Percentiles rank a stretch among this genome's conserved stretches.
Evolutionary conservation across 2,113 vertebrate genomes (phyloP).

Genomic region (Chloebia gouldiae): DNA sequence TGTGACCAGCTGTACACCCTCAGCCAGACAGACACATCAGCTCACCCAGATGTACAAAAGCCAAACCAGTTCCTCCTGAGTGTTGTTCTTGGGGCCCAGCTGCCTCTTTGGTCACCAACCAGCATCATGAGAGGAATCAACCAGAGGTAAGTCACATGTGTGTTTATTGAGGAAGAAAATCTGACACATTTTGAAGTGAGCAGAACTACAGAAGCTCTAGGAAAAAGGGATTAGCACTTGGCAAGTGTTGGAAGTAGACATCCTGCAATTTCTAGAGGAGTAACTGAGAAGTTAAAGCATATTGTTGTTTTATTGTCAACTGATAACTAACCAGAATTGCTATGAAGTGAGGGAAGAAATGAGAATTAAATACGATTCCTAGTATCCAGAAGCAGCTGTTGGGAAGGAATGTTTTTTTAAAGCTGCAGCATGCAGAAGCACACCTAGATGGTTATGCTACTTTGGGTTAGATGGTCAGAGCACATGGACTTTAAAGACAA

Average conservation of each 20-base stretch:
- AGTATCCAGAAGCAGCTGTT: background rate
- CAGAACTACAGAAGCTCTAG: background rate
- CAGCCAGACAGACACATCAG: conserved; percentile 93
- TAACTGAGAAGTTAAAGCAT: background rate
- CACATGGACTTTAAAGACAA: background rate
- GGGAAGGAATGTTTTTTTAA: background rate
- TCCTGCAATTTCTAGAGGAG: background rate
- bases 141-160: conserved; percentile 80
- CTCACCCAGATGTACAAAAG: conserved; percentile 91
- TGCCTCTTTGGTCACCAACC: conserved; percentile 96
- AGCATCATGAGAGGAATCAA: conserved; percentile 98
- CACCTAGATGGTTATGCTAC: background rate
- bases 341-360: background rate
- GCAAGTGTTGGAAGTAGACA: background rate
- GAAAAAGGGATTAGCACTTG: background rate
- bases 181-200: background rate
- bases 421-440: background rate
- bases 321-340: background rate
- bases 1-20: conserved; percentile 97
- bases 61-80: conserved; percentile 93
- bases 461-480: background rate
- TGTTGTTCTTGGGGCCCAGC: conserved; percentile 90
- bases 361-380: background rate
- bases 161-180: background rate
- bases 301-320: background rate